Base-by-base conservation (phyloP, 2,888 invertebrate species). In the Brenthis ino region DNA sequence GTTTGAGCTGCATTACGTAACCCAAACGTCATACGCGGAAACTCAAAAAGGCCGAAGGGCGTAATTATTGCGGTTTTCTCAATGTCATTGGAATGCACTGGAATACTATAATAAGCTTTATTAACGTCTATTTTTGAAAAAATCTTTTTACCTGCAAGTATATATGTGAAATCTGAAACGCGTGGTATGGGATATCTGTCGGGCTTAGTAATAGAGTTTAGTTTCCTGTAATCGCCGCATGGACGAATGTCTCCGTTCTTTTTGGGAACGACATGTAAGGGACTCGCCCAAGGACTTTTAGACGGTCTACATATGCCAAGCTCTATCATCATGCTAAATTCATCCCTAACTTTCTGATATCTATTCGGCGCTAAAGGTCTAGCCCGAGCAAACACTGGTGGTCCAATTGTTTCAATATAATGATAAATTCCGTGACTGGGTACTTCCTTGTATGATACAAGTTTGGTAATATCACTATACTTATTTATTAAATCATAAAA, bases 1-100 rank as follows among this genome's bases (percentile, higher is more conserved):
- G 64, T 56, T 48, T 56, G 56, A 11, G 48, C 63, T 1, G 68
- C 64, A 11, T 57, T 61, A 1, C 57, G 37, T 3, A 71, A 13
- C 0, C 71, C 69, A 13, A 67, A 69, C 6, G 4, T 24, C 60
- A 67, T 64, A 1, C 67, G 33, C 2, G 58, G 63, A 53, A 69
- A 69, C 24, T 64, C 64, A 13, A 55, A 61, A 0, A 67, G 14
- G 0, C 67, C 60, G 28, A 55, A 64, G 12, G 64, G 69, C 3
- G 67, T 68, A 24, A 53, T 70, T 50, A 69, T 65, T 1, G 71
- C 72, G 1, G 72, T 75, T 64, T 74, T 74, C 6, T 65, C 6
- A 13, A 58, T 47, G 20, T 58, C 58, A 1, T 20, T 6, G 6
- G 14, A n/a, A 43, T 6, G 8, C 13, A 47, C 60, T 6, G 67